Conservation (phyloP, 2,797 vertebrate species). For the Eutrigla gurnardus region DNA sequence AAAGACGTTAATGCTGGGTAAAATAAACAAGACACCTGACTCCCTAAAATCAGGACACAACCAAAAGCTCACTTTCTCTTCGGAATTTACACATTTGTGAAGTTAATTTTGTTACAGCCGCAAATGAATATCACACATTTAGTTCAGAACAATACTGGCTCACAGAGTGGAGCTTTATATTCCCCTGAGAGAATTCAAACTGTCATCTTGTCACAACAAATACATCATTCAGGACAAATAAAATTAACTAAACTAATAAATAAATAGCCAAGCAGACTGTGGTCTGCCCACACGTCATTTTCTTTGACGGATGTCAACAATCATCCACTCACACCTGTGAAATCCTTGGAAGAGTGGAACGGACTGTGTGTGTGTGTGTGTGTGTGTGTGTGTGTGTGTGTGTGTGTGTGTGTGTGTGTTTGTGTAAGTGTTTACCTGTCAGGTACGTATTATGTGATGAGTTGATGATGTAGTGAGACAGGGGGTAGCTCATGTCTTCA, state of each 20-base stretch:
- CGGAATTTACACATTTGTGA: no score
- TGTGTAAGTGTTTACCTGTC: constrained; percentile 93
- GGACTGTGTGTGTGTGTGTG: neutral
- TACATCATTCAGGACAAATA: neutral
- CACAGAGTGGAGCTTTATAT: constrained; percentile 5
- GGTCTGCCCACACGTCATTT: neutral
- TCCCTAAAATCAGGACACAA: no score
- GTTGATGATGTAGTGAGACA: constrained; percentile 98
- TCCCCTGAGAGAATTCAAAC: constrained; percentile 3
- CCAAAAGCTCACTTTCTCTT: no score
- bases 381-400: neutral
- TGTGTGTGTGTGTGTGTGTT: constrained; percentile 2
- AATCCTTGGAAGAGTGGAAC: neutral
- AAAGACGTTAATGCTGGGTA: neutral
- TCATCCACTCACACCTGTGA: neutral
- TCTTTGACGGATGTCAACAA: neutral
- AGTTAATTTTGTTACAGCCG: no score
- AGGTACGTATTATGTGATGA: constrained; percentile 99
- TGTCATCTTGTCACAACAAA: neutral
- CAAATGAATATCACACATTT: neutral
- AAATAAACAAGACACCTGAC: no score
- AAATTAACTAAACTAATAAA: neutral
- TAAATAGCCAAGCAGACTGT: neutral
- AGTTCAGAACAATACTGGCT: constrained; percentile 1
- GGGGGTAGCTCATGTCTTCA: constrained; percentile 97